Evolutionary conservation across 2,797 vertebrate species (phyloP).

Genomic region (Cetoscarus ocellatus): DNA sequence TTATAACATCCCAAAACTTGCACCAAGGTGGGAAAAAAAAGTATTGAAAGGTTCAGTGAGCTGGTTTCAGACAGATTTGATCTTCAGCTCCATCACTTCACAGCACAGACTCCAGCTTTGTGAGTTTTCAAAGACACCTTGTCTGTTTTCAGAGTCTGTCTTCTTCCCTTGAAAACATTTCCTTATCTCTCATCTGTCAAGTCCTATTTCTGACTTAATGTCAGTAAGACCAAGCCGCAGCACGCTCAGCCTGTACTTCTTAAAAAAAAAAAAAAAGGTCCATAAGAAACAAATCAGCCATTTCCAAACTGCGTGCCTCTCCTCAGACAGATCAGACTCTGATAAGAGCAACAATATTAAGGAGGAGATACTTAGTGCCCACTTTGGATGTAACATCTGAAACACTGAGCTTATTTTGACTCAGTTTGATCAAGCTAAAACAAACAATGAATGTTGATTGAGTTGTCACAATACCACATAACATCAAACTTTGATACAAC

Average conservation of each 20-base stretch:
- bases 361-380: conserved; percentile 45
- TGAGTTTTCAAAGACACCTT: conserved; percentile 71
- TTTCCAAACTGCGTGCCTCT: conserved; percentile 78
- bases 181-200: conserved; percentile 82
- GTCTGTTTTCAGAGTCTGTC: conserved; percentile 72
- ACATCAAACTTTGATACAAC: too few species aligned
- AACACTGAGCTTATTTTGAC: conserved; percentile 80
- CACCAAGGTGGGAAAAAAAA: conserved; percentile 53
- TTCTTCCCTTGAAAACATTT: conserved; percentile 68
- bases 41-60: conserved; percentile 64
- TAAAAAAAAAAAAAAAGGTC: conserved; percentile 40
- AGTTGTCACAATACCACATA: too few species aligned
- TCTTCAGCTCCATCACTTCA: conserved; percentile 57
- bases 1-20: conserved; percentile 50
- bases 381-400: conserved; percentile 68
- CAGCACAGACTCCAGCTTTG: conserved; percentile 57
- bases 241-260: conserved; percentile 63
- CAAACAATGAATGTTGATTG: too few species aligned
- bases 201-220: conserved; percentile 67
- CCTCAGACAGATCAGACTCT: conserved; percentile 71
- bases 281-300: conserved; percentile 76
- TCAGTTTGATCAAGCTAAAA: conserved; percentile 66
- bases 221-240: conserved; percentile 64
- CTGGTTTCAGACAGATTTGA: conserved; percentile 48
- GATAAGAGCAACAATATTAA: conserved; percentile 78